These are phyloP conservation scores for Phyllostomus discolor DNA, from an alignment of 2,113 vertebrate genomes.

Conservation along the genomic window DNA sequence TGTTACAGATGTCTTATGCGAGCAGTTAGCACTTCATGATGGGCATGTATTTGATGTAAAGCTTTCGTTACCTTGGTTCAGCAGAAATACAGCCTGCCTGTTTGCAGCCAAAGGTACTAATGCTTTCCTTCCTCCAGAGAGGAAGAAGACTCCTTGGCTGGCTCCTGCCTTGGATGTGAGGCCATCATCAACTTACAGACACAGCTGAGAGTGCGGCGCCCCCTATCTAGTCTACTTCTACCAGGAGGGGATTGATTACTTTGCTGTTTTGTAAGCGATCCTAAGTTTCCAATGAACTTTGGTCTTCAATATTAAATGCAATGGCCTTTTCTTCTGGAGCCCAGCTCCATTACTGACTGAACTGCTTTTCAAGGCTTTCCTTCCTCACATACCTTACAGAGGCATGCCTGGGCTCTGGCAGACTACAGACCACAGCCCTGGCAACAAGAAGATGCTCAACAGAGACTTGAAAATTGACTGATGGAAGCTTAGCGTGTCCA, in stretches of 20 bases:
- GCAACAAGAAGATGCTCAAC: background rate
- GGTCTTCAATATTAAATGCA: background rate
- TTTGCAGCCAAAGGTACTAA: constrained; percentile 11
- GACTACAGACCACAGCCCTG: background rate
- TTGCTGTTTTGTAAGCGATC: background rate
- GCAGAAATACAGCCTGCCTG: constrained; percentile 6
- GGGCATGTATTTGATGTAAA: constrained; percentile 34
- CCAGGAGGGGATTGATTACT: background rate
- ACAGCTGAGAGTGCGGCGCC: background rate
- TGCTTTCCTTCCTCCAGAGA: background rate
- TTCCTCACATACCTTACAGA: background rate
- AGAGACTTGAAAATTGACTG: background rate
- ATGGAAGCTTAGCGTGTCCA: background rate
- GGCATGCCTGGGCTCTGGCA: background rate
- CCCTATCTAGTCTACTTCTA: background rate
- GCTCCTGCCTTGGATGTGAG: background rate
- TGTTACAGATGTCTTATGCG: background rate
- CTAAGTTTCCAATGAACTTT: background rate
- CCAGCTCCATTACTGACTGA: background rate
- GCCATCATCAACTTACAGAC: background rate
- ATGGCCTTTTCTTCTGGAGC: background rate
- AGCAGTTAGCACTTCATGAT: constrained; percentile 11
- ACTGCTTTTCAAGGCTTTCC: background rate
- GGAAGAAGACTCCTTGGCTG: background rate
- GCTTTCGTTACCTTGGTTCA: constrained; percentile 7